Base-by-base conservation (phyloP, 2,113 vertebrate species). In the Excalfactoria chinensis region DNA sequence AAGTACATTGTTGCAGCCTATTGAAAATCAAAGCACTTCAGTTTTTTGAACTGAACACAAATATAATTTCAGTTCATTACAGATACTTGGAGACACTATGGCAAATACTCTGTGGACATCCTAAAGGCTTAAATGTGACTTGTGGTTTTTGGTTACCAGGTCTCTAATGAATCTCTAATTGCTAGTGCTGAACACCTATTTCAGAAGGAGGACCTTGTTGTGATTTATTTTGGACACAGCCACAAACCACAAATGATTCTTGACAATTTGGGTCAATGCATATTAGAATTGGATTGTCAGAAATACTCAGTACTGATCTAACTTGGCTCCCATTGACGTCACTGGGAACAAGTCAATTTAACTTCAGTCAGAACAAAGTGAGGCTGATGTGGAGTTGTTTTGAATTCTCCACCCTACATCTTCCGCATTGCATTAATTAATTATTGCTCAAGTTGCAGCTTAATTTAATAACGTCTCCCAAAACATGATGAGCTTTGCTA, bases 361-460 rank as follows among this genome's bases (percentile, higher is more conserved):
- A 86, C 91, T 93, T 92, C 84, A 95, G 2, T 26, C 86, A 77
- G 72, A 96, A 89, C 43, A 77, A 92, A 95, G 91, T 69, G 72
- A 93, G 78, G 13, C 34, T 93, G 91, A 91, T 84, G 89, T 53
- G 37, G 75, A 85, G 82, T 56, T 96, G 89, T 95, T 95, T 89
- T 93, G 69, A 90, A 89, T 86, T 92, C 89, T 86, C 93, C 93
- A 88, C 91, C 87, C 93, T 62, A 0, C 63, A 35, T 86, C 75
- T 95, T 95, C 89, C 16, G 22, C 87, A 71, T 87, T 86, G 26
- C 87, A 88, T 93, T 92, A 91, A 93, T 93, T 94, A 94, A 84
- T 92, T 93, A 88, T 95, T 95, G 91, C 87, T 85, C 91, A 96
- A 95, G 87, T 88, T 91, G 35, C 69, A 89, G 25, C 18, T 83